phyloP scores from a whole-genome alignment of 2,113 vertebrate species.

The Callorhinus ursinus region DNA sequence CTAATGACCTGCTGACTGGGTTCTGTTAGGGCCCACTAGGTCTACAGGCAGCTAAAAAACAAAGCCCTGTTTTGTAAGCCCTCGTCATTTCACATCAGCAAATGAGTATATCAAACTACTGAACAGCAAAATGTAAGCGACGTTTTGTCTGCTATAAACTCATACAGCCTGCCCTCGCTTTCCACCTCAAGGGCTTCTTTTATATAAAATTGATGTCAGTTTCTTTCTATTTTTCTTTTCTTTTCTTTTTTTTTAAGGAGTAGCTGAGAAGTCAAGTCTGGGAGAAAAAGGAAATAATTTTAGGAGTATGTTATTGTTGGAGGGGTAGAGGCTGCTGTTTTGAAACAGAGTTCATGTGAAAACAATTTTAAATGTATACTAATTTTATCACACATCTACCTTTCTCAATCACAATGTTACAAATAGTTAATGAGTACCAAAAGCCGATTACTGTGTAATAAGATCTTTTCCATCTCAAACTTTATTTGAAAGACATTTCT shows the following conservation, averaged over 20 bases:
- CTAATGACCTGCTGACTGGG: conserved; percentile 95
- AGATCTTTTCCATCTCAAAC: conserved; percentile 3
- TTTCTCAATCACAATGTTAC: conserved; percentile 10
- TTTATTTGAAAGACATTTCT: conserved; percentile 54
- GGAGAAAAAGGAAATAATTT: conserved; percentile 51
- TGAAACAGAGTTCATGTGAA: background rate
- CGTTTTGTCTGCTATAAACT: conserved; percentile 87
- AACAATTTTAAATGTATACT: background rate
- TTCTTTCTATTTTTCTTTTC: conserved; percentile 51
- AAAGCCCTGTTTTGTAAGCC: conserved; percentile 91
- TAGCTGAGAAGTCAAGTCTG: conserved; percentile 65
- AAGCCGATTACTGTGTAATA: conserved; percentile 13
- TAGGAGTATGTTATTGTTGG: background rate
- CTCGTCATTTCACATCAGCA: conserved; percentile 91
- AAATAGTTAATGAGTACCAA: background rate
- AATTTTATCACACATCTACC: conserved; percentile 2
- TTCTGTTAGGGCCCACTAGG: conserved; percentile 88
- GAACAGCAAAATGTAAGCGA: conserved; percentile 90
- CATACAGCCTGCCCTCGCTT: conserved; percentile 85
- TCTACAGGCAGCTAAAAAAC: conserved; percentile 89
- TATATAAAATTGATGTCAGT: conserved; percentile 87
- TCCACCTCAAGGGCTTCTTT: conserved; percentile 89
- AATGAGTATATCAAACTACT: conserved; percentile 91
- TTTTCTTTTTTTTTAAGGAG: conserved; percentile 21
- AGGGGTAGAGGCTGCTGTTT: conserved; percentile 25